Evolutionary conservation across 2,888 invertebrate genomes (phyloP).

Genomic region (Trachelus troglodyta): DNA sequence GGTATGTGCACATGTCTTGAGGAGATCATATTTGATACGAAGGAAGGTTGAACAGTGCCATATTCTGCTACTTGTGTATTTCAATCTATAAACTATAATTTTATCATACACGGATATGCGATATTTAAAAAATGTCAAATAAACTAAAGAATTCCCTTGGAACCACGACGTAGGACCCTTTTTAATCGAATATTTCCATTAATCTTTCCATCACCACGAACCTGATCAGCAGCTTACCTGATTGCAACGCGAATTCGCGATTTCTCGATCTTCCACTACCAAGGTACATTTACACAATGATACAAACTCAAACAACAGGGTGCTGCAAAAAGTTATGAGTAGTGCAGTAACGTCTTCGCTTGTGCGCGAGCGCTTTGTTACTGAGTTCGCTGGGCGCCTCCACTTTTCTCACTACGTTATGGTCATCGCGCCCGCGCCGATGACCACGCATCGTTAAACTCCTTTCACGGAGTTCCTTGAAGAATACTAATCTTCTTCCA

Average conservation of each 20-base stretch:
- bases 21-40: not conserved
- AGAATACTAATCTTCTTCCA: not conserved
- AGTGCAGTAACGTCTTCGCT: conserved; percentile 50
- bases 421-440: conserved; percentile 42
- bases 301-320: not conserved
- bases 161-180: not conserved
- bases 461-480: not conserved
- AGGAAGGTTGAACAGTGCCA: not conserved
- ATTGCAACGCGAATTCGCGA: conserved; percentile 31
- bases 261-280: conserved; percentile 1
- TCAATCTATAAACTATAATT: not conserved
- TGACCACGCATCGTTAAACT: conserved; percentile 9
- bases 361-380: conserved; percentile 63
- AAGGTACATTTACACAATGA: conserved; percentile 14
- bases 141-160: not conserved
- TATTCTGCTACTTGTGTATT: not conserved
- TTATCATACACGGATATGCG: not conserved
- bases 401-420: conserved; percentile 45
- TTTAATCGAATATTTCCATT: not conserved
- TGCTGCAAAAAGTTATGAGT: not conserved
- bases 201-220: not conserved
- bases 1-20: not conserved
- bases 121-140: not conserved
- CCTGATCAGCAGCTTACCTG: conserved; percentile 34
- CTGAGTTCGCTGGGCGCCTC: conserved; percentile 52